Conservation (phyloP, 2,888 invertebrate species). For the Rambutsinella grinnellia region DNA sequence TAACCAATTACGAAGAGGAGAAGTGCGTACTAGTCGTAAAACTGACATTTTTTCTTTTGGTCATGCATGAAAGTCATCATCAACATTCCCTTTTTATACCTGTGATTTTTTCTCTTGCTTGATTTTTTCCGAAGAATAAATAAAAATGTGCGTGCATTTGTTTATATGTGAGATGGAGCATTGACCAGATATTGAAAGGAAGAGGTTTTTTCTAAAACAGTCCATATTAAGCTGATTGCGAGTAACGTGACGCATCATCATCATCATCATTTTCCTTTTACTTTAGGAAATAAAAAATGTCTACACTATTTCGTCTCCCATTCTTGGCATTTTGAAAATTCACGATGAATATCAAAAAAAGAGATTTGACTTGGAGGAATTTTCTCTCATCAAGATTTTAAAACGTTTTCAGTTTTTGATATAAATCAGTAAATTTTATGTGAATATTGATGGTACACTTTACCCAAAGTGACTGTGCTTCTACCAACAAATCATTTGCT, state of each 20-base stretch:
- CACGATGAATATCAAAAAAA: neutral
- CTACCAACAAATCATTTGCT: neutral
- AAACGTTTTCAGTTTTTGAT: neutral
- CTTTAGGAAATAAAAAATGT: neutral
- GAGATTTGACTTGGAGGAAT: neutral
- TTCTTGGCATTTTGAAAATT: neutral
- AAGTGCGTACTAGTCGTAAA: conserved; percentile 45
- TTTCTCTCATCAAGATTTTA: neutral
- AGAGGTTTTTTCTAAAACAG: neutral
- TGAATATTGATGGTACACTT: too few relatives aligned
- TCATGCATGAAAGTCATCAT: conserved; percentile 42
- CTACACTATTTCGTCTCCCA: neutral
- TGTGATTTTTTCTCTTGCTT: neutral
- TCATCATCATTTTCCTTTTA: neutral
- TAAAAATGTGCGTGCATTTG: neutral
- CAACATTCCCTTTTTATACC: neutral
- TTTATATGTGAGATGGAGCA: neutral
- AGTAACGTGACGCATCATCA: neutral
- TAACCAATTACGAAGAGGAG: conserved; percentile 44
- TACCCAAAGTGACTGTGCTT: neutral
- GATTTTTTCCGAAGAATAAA: neutral
- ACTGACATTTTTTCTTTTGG: conserved; percentile 44
- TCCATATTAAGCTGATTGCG: neutral
- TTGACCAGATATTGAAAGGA: neutral
- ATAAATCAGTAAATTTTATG: neutral